Evolutionary conservation across 2,888 invertebrate species (phyloP).

Genomic region (Cabera pusaria): DNA sequence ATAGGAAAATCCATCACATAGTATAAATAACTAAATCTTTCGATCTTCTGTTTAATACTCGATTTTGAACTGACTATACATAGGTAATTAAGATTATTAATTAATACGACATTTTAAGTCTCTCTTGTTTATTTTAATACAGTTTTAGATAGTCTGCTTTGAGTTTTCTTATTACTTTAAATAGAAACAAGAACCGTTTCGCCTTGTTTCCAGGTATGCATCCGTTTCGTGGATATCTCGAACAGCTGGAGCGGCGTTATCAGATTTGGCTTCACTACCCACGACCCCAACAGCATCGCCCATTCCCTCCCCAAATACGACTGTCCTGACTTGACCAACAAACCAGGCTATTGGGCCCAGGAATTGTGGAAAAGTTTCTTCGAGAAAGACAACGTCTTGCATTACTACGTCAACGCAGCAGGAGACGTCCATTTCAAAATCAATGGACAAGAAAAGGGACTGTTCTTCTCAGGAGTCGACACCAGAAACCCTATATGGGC

Average conservation of each 20-base stretch:
- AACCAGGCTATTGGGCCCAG: conserved; percentile 99
- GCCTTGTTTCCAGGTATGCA: conserved; percentile 85
- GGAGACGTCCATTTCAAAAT: conserved; percentile 98
- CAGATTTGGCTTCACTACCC: conserved; percentile 98
- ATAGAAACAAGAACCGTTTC: no score
- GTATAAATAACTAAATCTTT: no score
- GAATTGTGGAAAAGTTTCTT: conserved; percentile 96
- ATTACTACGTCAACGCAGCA: conserved; percentile 95
- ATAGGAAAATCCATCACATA: no score
- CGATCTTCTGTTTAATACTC: no score
- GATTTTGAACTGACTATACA: no score
- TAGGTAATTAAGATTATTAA: no score
- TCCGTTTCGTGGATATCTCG: conserved; percentile 96
- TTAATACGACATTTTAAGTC: no score
- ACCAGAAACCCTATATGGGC: conserved; percentile 95
- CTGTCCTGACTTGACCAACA: conserved; percentile 98
- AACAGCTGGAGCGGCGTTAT: conserved; percentile 99
- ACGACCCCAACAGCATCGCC: conserved; percentile 92
- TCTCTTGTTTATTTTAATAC: no score
- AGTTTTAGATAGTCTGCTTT: no score
- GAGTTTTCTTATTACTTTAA: no score
- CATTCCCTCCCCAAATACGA: conserved; percentile 96
- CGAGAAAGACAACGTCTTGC: conserved; percentile 93
- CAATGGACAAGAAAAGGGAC: conserved; percentile 97
- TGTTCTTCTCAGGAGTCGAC: conserved; percentile 93